phyloP scores from a whole-genome alignment of 2,113 vertebrate species.

The Hippocampus comes region DNA sequence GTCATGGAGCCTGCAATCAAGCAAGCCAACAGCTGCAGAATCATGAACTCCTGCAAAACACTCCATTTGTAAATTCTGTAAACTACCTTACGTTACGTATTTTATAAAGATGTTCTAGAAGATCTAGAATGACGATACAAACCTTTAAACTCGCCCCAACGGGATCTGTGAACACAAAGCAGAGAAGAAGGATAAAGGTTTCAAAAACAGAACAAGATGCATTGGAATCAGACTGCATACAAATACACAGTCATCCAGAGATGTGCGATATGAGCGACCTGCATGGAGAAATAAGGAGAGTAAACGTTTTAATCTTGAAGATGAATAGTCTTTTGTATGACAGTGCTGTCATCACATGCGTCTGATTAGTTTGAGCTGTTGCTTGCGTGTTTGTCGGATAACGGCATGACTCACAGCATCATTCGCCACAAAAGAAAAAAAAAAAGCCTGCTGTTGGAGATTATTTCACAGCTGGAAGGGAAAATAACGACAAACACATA shows the following conservation, averaged over 20 bases:
- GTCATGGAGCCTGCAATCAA: too few species aligned
- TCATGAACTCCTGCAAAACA: too few species aligned
- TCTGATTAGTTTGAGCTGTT: conserved; percentile 20
- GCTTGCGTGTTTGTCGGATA: conserved; percentile 41
- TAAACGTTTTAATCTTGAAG: background rate
- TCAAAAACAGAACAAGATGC: background rate
- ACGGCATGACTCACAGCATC: conserved; percentile 54
- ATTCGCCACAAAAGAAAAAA: conserved; percentile 27
- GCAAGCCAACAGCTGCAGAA: too few species aligned
- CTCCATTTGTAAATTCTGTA: too few species aligned
- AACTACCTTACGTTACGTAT: too few species aligned
- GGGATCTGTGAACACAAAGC: background rate
- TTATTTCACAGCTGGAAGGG: conserved; percentile 42
- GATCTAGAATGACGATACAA: background rate
- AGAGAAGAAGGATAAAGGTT: background rate
- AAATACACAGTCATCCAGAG: background rate
- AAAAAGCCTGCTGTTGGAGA: conserved; percentile 41
- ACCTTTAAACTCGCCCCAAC: background rate
- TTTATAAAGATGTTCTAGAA: background rate
- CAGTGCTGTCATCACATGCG: background rate
- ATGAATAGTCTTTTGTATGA: background rate
- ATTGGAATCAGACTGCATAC: background rate
- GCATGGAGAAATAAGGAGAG: background rate
- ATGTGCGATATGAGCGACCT: background rate
- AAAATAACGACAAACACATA: conserved; percentile 38